Base-by-base conservation (phyloP, 2,888 invertebrate genomes). In the Drosophila limbata region DNA sequence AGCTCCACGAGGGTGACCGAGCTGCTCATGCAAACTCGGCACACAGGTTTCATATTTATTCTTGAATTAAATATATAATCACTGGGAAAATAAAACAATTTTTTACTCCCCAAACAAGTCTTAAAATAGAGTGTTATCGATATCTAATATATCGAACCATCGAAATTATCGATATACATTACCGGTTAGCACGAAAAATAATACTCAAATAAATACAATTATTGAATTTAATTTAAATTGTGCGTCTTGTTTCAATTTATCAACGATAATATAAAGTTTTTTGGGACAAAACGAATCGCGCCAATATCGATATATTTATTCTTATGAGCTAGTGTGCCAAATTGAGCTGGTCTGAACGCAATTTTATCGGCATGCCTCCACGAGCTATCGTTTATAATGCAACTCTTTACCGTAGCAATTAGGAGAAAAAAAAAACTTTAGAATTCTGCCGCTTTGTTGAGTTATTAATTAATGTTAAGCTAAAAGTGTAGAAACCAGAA, bases 381-480 rank as follows among this genome's bases (percentile, higher is more conserved):
- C 17, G 1, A 33, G 9, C 9, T 69, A 56, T 73, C 57, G 59
- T 47, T 4, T 44, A 66, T 9, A 66, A 75, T 75, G 77, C 74
- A 77, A 72, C 77, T 52, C 74, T 74, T 60, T 53, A 67, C 45
- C 21, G 33, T 55, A 66, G 56, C 69, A 77, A 77, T 78, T 73
- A 78, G 74, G 39, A 61, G 63, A 69, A 66, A 67, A 42, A 67
- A 42, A 64, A 69, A 65, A 72, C 31, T 73, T 76, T 73, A 63
- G 59, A 56, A 66, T 78, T 78, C 69, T 52, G 56, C 69, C 74
- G 79, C 59, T 78, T 64, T 74, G 60, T 63, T 69, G 74, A 74
- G 40, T 78, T 71, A 73, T 76, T 73, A 67, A 77, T 85, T 70
- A 88, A 83, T 83, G 88, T 84, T 84, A 70, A 82, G 83, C 53